Evolutionary conservation across 2,888 invertebrate genomes (phyloP).

Genomic region (Dasysyrphus albostriatus): DNA sequence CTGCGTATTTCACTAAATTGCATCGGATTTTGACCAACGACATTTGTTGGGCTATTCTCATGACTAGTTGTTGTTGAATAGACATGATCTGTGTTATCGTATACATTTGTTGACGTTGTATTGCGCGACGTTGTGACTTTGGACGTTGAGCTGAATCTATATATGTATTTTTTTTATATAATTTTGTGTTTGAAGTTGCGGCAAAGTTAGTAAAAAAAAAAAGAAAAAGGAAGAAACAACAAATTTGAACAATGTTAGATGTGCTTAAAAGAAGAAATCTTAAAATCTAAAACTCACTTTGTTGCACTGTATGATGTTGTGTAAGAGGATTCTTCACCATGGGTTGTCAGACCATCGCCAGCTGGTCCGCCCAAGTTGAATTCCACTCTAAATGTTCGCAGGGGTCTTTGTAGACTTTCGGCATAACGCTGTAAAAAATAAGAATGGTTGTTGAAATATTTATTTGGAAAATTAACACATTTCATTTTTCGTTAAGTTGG

Average conservation of each 20-base stretch:
- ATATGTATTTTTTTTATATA: constrained; percentile 5
- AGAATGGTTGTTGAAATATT: constrained; percentile 34
- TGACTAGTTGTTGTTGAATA: constrained; percentile 77
- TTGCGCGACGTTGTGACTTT: constrained; percentile 84
- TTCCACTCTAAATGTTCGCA: constrained; percentile 84
- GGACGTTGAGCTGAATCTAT: constrained; percentile 85
- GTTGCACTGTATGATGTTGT: constrained; percentile 83
- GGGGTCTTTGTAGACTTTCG: constrained; percentile 84
- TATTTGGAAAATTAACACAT: too few species aligned
- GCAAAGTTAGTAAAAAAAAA: constrained; percentile 48
- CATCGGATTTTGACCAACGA: constrained; percentile 83
- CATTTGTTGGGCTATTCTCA: constrained; percentile 76
- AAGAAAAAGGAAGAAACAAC: constrained; percentile 35
- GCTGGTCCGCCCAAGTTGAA: constrained; percentile 80
- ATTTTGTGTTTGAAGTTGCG: constrained; percentile 33
- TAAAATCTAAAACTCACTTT: constrained; percentile 81
- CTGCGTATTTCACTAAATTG: constrained; percentile 90
- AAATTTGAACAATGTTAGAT: constrained; percentile 33
- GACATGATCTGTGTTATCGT: constrained; percentile 81
- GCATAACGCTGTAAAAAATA: constrained; percentile 82
- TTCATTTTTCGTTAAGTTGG: not conserved
- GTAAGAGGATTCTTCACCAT: constrained; percentile 81
- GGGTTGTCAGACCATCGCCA: constrained; percentile 80
- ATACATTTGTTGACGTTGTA: constrained; percentile 84
- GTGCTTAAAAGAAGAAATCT: constrained; percentile 29